Base-by-base conservation (phyloP, 2,113 vertebrate genomes). In the Laticauda laticaudata region DNA sequence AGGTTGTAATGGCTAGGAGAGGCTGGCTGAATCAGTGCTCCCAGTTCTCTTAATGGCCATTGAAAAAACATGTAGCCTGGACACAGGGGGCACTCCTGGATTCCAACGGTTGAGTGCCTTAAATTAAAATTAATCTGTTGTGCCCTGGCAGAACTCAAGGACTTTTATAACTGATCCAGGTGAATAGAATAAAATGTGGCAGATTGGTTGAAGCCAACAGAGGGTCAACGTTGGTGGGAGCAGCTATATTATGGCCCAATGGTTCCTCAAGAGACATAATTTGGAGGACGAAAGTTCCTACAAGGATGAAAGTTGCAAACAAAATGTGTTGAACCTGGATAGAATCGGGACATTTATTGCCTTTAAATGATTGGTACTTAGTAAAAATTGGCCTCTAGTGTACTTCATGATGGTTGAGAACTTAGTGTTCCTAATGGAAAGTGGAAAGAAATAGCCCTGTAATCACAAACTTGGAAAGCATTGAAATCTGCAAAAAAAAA, bases 101-200 rank as follows among this genome's bases (percentile, higher is more conserved):
- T 86, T 94, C 92, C 93, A 94, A 93, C 91, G 93, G 92, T 87
- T 89, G 95, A 96, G 93, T 39, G 91, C 87, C 92, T 95, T 89
- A 86, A 95, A 96, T 95, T 90, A 86, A 95, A 96, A 95, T 94
- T 6, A 94, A 92, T 94, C 91, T 88, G 92, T 95, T 95, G 95
- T 95, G 93, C 89, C 90, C 90, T 94, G 95, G 55, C 93, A 88
- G 93, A 0, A 3, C 21, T 88, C 87, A 59, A 92, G 89, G 39
- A 8, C 92, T 48, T 93, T 94, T 95, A 88, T 92, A 87, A 45
- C 9, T 87, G 4, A 1, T 23, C 56, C 0, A 90, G 89, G 95
- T 92, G 95, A 96, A 93, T 89, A 93, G 95, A 90, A 48, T 93
- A 34, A 55, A 93, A 86, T 90, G 34, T 85, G 92, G 57, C 43